phyloP scores from a whole-genome alignment of 2,797 vertebrate species.

The Ptychadena robeensis region DNA sequence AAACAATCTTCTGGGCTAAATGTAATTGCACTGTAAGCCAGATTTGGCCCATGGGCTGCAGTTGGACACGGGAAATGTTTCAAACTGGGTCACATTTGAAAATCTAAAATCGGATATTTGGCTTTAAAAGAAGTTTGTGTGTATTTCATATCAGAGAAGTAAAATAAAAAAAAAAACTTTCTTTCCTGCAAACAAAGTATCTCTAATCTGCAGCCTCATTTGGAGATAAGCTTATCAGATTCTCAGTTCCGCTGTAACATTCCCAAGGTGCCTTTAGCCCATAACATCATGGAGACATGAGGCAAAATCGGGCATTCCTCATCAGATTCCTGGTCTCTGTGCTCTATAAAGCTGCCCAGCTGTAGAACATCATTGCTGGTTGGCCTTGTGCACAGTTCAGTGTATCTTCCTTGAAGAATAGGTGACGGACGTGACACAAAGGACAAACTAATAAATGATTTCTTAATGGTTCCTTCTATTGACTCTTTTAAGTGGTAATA shows the following conservation, averaged over 20 bases:
- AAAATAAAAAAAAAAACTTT: too few relatives aligned
- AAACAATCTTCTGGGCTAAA: too few relatives aligned
- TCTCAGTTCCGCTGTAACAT: not conserved
- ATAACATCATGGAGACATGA: not conserved
- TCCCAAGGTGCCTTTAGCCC: constrained; percentile 31
- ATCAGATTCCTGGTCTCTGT: not conserved
- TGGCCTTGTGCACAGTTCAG: not conserved
- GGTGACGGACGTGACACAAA: not conserved
- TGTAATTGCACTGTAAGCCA: too few relatives aligned
- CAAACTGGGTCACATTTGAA: too few relatives aligned
- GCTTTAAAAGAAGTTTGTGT: too few relatives aligned
- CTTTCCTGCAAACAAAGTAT: too few relatives aligned
- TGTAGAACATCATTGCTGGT: not conserved
- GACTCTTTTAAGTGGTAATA: constrained; percentile 32
- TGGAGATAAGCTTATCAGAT: constrained; percentile 30
- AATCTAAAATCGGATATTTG: too few relatives aligned
- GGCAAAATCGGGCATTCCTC: constrained; percentile 7
- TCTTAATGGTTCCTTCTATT: constrained; percentile 6
- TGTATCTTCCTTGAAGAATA: not conserved
- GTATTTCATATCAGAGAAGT: too few relatives aligned
- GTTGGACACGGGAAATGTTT: too few relatives aligned
- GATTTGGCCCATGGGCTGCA: too few relatives aligned
- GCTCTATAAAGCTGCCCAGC: not conserved
- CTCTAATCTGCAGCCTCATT: constrained; percentile 11
- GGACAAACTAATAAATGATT: constrained; percentile 8